Percentiles rank a stretch among this genome's conserved stretches.
Conservation (phyloP, 2,797 vertebrate species). For the Danio aesculapii region DNA sequence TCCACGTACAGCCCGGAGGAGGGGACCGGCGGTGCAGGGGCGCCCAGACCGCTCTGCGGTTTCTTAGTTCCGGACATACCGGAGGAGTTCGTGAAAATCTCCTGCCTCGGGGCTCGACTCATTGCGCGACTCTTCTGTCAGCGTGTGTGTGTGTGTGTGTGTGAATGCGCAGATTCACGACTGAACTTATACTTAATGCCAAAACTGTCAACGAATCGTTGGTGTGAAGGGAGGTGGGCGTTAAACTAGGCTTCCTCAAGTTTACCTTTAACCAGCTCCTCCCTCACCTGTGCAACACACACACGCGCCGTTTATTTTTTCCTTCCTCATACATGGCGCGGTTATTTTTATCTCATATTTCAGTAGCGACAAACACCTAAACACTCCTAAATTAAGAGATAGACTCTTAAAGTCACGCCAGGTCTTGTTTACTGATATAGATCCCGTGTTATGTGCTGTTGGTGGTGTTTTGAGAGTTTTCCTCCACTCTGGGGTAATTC, state of each 20-base stretch:
- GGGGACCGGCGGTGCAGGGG: background rate
- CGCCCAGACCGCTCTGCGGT: background rate
- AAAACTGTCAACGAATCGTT: background rate
- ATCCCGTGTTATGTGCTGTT: too few species aligned
- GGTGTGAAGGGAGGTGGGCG: background rate
- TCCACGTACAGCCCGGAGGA: conserved; percentile 71
- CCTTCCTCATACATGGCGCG: too few species aligned
- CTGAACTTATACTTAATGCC: background rate
- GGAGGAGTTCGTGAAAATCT: background rate
- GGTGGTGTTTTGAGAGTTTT: too few species aligned
- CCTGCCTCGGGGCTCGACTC: background rate
- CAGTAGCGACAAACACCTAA: too few species aligned
- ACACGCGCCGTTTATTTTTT: background rate
- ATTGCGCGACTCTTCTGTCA: background rate
- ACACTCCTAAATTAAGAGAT: too few species aligned
- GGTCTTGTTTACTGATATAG: too few species aligned
- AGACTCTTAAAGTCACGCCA: too few species aligned
- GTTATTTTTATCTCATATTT: too few species aligned
- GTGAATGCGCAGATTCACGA: too few species aligned
- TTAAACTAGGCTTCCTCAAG: background rate
- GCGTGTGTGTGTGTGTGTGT: background rate
- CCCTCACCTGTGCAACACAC: conserved; percentile 9
- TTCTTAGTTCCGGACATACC: background rate
- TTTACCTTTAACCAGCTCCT: background rate
- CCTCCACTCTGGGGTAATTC: too few species aligned